These are phyloP conservation scores for Octodonta nipae DNA, from an alignment of 2,888 invertebrate genomes.

Conservation along the genomic window DNA sequence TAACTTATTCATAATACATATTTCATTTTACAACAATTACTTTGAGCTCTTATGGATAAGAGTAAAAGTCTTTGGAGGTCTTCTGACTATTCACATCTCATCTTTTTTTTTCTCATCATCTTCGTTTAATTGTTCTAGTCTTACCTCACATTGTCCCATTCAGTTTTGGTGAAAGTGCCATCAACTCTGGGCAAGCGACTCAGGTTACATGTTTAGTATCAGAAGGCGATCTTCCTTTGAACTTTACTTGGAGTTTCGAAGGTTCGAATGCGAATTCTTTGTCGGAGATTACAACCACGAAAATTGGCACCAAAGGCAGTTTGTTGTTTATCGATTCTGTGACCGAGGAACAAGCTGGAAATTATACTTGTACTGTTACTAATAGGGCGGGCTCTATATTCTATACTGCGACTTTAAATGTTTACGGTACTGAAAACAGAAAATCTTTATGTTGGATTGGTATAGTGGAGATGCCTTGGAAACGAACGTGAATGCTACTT, in stretches of 20 bases:
- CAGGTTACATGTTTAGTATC: slow-evolving; percentile 56
- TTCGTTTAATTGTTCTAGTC: slow-evolving; percentile 47
- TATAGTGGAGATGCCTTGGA: too few species aligned
- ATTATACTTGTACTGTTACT: slow-evolving; percentile 34
- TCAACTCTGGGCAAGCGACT: slow-evolving; percentile 65
- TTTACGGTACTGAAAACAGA: slow-evolving; percentile 29
- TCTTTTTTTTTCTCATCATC: too few species aligned
- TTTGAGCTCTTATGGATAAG: too few species aligned
- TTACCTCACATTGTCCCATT: slow-evolving; percentile 69
- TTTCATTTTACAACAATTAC: too few species aligned
- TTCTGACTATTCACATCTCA: too few species aligned
- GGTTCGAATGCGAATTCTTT: slow-evolving; percentile 31
- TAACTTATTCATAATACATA: too few species aligned
- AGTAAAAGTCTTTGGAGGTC: too few species aligned
- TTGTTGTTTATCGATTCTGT: slow-evolving; percentile 33
- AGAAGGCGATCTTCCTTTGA: slow-evolving; percentile 44
- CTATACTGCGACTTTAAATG: slow-evolving; percentile 30
- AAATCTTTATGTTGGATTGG: too few species aligned
- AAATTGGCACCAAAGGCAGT: slow-evolving; percentile 37
- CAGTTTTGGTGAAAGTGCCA: slow-evolving; percentile 61
- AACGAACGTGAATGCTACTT: too few species aligned
- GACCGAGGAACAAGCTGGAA: slow-evolving; percentile 31
- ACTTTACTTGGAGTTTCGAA: slow-evolving; percentile 43
- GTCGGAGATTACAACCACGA: slow-evolving; percentile 29
- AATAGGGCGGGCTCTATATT: slow-evolving; percentile 32